Base-by-base conservation (phyloP, 92 coral and sea anemone genomes). In the Micromussa lordhowensis region DNA sequence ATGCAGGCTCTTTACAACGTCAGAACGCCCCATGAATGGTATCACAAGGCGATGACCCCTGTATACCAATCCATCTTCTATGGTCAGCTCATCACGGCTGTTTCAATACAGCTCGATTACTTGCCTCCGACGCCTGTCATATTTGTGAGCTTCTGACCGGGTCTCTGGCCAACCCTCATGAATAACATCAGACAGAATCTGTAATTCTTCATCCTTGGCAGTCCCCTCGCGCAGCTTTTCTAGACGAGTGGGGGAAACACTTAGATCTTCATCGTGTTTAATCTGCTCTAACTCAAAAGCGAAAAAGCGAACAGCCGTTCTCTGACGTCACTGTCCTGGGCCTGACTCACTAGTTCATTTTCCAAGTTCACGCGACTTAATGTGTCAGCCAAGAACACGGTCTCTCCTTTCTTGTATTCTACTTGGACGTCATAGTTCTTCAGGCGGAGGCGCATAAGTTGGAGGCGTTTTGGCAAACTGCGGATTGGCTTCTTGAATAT, bases 401-500 rank as follows among this genome's bases (percentile, higher is more conserved):
- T 51, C 4, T 2, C n/a, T 9, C 88, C 30, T 78, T 85, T 54
- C 82, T 35, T 78, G 55, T 77, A 77, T 48, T 40, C 75, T 11
- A 91, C 92, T 51, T 82, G 77, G 48, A 80, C 49, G 81, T 79
- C 80, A 81, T 91, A 91, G n/a, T n/a, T n/a, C n/a, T n/a, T n/a
- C n/a, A n/a, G 68, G 15, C 90, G 49, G 36, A 91, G 88, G 30
- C 88, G 86, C 90, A 88, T 86, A n/a, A 91, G 82, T 40, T 91
- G 96, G 6, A 91, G 57, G 51, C 91, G 86, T 18, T 89, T 87
- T 28, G 91, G 92, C 16, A 85, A 74, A 28, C 59, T 88, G 66
- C 77, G 87, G 75, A 91, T 68, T 13, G 96, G 92, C 28, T 91
- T 93, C 51, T 84, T 87, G 32, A 80, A 49, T 51, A 92, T 92